A percentile compares a stretch with the other conserved stretches of the same genome.
These are phyloP conservation scores for Campopleginae sp. DNA, from an alignment of 2,888 invertebrate genomes.

Conservation along the genomic window DNA sequence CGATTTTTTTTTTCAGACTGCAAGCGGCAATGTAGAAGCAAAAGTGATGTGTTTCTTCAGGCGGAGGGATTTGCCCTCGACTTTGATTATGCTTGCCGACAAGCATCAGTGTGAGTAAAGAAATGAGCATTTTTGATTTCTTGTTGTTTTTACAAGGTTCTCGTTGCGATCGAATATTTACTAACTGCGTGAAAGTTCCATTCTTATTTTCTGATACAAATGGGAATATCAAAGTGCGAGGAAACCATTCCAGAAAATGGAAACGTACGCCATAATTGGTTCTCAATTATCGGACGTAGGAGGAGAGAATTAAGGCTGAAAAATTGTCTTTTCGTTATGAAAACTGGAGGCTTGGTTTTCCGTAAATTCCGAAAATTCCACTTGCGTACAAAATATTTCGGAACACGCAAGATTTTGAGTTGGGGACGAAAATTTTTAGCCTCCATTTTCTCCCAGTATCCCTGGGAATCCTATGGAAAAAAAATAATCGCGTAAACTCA, in stretches of 20 bases:
- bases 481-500: not conserved
- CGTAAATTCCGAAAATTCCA: no score
- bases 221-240: not conserved
- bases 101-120: slow-evolving; percentile 97
- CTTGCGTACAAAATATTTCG: no score
- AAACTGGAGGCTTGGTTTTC: no score
- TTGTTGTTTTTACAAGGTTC: not conserved
- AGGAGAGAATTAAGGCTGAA: no score
- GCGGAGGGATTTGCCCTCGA: slow-evolving; percentile 97
- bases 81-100: slow-evolving; percentile 98
- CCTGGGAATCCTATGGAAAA: not conserved
- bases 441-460: no score
- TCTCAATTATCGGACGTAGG: not conserved
- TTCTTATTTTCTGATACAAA: not conserved
- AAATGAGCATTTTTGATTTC: not conserved
- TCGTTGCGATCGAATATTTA: slow-evolving; percentile 1
- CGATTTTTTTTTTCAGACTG: slow-evolving; percentile 87
- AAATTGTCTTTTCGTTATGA: no score
- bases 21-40: slow-evolving; percentile 99
- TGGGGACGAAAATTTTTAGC: no score
- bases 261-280: not conserved
- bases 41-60: slow-evolving; percentile 99
- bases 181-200: not conserved
- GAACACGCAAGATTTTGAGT: no score
- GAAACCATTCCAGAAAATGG: not conserved